Conservation (phyloP, 2,888 invertebrate genomes). For the Cyaniris semiargus region DNA sequence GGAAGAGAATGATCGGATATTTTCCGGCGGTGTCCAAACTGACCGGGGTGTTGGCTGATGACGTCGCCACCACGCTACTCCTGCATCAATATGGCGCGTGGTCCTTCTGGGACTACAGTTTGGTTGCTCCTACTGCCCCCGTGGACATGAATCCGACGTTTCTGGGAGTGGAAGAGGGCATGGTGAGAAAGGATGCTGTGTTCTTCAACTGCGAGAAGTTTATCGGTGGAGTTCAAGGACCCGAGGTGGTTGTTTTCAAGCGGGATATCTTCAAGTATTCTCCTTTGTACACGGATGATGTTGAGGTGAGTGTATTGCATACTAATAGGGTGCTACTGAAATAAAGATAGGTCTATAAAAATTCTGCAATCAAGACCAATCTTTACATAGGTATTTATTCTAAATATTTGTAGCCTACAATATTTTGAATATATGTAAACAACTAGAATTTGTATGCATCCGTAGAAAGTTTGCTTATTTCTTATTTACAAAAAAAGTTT, state of each 20-base stretch:
- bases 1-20: constrained; percentile 88
- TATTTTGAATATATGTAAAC: no score
- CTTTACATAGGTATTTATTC: no score
- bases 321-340: neutral
- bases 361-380: no score
- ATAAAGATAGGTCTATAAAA: no score
- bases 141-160: constrained; percentile 92
- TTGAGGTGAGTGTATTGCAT: constrained; percentile 63
- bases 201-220: constrained; percentile 96
- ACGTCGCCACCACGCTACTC: constrained; percentile 88
- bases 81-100: constrained; percentile 91
- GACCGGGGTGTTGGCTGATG: constrained; percentile 93
- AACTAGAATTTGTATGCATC: no score
- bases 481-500: no score
- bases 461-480: no score
- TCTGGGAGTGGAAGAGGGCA: constrained; percentile 84
- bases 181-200: constrained; percentile 91
- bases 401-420: no score
- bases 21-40: constrained; percentile 93
- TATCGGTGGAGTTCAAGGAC: constrained; percentile 93
- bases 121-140: constrained; percentile 88
- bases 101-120: constrained; percentile 94
- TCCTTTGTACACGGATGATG: constrained; percentile 62
- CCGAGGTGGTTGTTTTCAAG: constrained; percentile 82
- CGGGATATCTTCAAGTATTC: constrained; percentile 72